These are phyloP conservation scores for Austrolebias charrua DNA, from an alignment of 2,797 vertebrate species.

Conservation along the genomic window DNA sequence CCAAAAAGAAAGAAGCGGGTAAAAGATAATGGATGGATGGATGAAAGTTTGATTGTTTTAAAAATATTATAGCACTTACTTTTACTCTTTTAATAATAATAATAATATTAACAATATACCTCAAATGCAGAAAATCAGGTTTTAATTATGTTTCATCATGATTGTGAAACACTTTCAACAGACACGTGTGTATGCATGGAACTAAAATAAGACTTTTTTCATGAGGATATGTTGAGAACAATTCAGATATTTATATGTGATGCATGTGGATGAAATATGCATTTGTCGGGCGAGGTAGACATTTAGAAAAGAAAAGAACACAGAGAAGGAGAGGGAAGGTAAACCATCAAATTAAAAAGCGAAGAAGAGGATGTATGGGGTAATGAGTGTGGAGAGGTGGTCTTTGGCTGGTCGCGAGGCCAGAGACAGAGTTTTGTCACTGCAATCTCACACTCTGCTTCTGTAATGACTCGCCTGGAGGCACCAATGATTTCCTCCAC, in stretches of 20 bases:
- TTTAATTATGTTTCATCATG: too few relatives aligned
- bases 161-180: background rate
- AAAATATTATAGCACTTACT: too few relatives aligned
- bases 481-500: conserved; percentile 91
- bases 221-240: background rate
- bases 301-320: background rate
- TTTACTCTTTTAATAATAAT: too few relatives aligned
- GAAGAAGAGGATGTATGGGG: conserved; percentile 24
- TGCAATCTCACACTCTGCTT: conserved; percentile 77
- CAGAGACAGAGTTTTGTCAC: conserved; percentile 77
- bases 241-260: background rate
- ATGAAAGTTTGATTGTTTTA: too few relatives aligned
- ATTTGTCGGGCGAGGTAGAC: conserved; percentile 5
- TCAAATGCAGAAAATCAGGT: too few relatives aligned
- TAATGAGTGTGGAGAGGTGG: conserved; percentile 59
- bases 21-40: too few relatives aligned
- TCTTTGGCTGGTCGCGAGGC: conserved; percentile 73
- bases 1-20: too few relatives aligned
- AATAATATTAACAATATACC: too few relatives aligned
- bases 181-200: too few relatives aligned
- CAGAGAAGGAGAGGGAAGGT: background rate
- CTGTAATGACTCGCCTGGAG: conserved; percentile 94
- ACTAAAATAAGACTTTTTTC: too few relatives aligned
- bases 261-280: conserved; percentile 3
- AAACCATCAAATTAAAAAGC: background rate